phyloP scores from a whole-genome alignment of 1,140 invertebrate genomes.

The Pogonognathellus flavescens region DNA sequence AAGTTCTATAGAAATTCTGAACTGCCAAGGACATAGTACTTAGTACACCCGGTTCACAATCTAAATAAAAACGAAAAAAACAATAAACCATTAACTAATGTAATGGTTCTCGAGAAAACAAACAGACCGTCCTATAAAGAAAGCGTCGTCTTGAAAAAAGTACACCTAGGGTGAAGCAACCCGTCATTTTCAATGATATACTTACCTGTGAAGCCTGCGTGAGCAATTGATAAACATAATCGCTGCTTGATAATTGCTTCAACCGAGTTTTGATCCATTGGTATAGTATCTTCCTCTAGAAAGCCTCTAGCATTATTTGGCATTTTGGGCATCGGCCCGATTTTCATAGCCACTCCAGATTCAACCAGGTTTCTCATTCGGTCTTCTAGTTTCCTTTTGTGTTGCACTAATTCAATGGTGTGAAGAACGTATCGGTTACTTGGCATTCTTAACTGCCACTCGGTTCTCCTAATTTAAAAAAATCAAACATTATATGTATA shows the following conservation, averaged over 20 bases:
- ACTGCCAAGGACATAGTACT: background rate
- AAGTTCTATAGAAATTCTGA: background rate
- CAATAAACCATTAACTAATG: no score
- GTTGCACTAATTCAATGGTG: slow-evolving; percentile 46
- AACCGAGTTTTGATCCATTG: slow-evolving; percentile 29
- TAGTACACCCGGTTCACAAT: background rate
- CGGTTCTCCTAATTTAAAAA: background rate
- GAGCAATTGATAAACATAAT: slow-evolving; percentile 40
- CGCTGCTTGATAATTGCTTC: slow-evolving; percentile 48
- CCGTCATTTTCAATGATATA: background rate
- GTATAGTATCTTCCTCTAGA: slow-evolving; percentile 24
- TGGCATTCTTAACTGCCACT: background rate
- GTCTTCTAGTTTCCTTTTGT: slow-evolving; percentile 53
- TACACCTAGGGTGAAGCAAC: no score
- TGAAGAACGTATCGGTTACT: slow-evolving; percentile 24
- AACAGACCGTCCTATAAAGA: no score
- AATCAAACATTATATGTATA: background rate
- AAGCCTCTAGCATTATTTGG: background rate
- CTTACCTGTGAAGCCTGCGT: slow-evolving; percentile 59
- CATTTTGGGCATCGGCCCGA: background rate
- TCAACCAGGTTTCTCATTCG: slow-evolving; percentile 4
- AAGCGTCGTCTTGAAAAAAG: no score
- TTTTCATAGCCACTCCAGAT: slow-evolving; percentile 10
- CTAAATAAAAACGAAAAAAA: background rate
- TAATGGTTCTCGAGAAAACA: no score